Base-by-base conservation (phyloP, 2,888 invertebrate species). In the Stenodera caucasica region DNA sequence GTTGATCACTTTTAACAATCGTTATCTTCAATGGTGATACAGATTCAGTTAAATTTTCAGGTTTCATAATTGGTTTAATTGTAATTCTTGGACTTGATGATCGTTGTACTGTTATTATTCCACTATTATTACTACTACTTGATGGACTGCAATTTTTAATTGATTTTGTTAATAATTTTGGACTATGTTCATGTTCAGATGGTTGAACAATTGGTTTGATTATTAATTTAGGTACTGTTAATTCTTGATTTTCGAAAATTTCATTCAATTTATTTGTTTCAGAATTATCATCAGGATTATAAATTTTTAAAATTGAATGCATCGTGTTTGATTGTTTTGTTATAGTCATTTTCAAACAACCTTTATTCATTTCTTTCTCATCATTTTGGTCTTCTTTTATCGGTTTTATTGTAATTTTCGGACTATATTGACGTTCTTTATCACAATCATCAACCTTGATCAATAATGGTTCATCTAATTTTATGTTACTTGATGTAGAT, bases 351-450 rank as follows among this genome's bases (percentile, higher is more conserved):
- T 80, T 80, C 61, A 81, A 69, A 40, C 75, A 72, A 29, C 74
- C 75, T 59, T 74, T 74, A 50, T 53, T 63, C n/a, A 64, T 72
- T 4, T 71, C 69, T 62, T 75, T 74, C 49, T 71, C 72, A 32
- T 72, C 72, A 49, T 67, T 66, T 9, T 65, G 66, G 9, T 73
- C 72, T 32, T 70, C 70, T 68, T 70, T 75, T 57, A 78, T 73
- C 23, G 81, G 80, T 70, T 82, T 82, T 55, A 81, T 81, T 49
- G 77, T 81, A 40, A 80, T 72, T 75, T 81, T 82, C 26, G 81
- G 80, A 60, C 76, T 76, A 57, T 71, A 75, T 0, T 65, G 57
- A 60, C 72, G 71, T 45, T 73, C 73, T 60, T 68, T 72, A 14
- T 74, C 73, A 2, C 68, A 68, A 37, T 70, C 72, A 49, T 76